Evolutionary conservation across 2,113 vertebrate genomes (phyloP), one percentile per base, ranked within the genome.

Genomic region (Podilymbus podiceps): DNA sequence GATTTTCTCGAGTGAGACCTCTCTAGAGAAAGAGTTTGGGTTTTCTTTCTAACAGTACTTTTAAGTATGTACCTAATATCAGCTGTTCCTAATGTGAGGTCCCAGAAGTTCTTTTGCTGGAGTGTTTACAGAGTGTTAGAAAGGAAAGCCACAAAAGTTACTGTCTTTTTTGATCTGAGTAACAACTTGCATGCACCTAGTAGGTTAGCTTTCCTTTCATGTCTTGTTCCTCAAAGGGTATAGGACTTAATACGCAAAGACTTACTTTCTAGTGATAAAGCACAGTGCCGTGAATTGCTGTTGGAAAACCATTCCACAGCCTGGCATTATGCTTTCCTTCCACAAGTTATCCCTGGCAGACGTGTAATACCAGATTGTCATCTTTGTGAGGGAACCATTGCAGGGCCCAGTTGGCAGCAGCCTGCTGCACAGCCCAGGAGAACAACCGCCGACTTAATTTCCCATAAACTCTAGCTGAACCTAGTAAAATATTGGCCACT

Each of bases 381-480:
- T 82, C 35, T 84, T 81, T 82, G 17, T 87, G 76, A 91, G 63
- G 35, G 60, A 91, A n/a, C 73, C 53, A 47, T 30, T 85, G 49
- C 20, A 75, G 63, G 67, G 49, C 11, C 27, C 44, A 22, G 35
- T 56, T 22, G 27, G 47, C 75, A 68, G 56, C 35, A 74, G 19
- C 38, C 88, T 86, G 64, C 28, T 76, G 52, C 91, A 91, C 35
- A 79, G 59, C 88, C 86, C 86, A 90, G 85, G 88, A 96, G 91
- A 85, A 52, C 86, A 83, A 82, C 53, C 44, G 84, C 63, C 15
- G 15, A 73, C 71, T 95, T 96, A 4, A 88, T 97, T 98, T 97
- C 95, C 88, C 97, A 95, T 97, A 98, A 98, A 98, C 98, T 98
- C 80, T 74, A 68, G 55, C 92, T 98, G 98, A 98, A 98, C 98